Evolutionary conservation across 2,888 invertebrate genomes (phyloP), one percentile per base, ranked within the genome.

Genomic region (Achlya flavicornis): DNA sequence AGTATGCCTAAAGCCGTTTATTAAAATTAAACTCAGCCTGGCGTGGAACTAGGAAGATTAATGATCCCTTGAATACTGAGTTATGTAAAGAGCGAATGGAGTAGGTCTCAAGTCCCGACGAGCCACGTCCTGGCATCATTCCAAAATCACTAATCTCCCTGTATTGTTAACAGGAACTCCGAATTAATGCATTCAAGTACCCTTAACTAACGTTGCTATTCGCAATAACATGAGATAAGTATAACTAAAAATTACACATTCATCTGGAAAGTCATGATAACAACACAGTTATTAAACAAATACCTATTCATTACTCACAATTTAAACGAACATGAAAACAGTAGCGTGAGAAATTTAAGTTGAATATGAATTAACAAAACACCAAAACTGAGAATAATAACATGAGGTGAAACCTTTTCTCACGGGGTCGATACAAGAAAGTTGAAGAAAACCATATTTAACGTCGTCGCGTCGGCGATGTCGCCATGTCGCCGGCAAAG

Each of bases 11-110:
- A 87, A 89, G 86, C 88, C 90, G 91, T 92, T 92, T 92, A 93
- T 93, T 93, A 92, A 93, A 92, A 93, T 92, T 91, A 91, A 92
- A 91, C 86, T 89, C 88, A 85, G 86, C 84, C 86, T 91, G 89
- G 91, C 91, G 87, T 89, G 87, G 88, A 89, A 91, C 91, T 91
- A 92, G 90, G 88, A 90, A 93, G 93, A 93, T 93, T 92, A 92
- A 93, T 91, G 92, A 90, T 90, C 90, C 87, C 88, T 88, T 90
- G 92, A 91, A 93, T 88, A 90, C 92, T 86, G 87, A 93, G 92
- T 91, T 92, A 92, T 91, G 93, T 91, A 91, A 92, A 92, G 91
- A 90, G 89, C 89, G 89, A 91, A 90, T 88, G 89, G 90, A 89
- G 91, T 89, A 86, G 86, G 89, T 86, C 84, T 84, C 86, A 84